Evolutionary conservation across 2,797 vertebrate species (phyloP), one percentile per base, ranked within the genome.

Genomic region (Phrynocephalus forsythii): DNA sequence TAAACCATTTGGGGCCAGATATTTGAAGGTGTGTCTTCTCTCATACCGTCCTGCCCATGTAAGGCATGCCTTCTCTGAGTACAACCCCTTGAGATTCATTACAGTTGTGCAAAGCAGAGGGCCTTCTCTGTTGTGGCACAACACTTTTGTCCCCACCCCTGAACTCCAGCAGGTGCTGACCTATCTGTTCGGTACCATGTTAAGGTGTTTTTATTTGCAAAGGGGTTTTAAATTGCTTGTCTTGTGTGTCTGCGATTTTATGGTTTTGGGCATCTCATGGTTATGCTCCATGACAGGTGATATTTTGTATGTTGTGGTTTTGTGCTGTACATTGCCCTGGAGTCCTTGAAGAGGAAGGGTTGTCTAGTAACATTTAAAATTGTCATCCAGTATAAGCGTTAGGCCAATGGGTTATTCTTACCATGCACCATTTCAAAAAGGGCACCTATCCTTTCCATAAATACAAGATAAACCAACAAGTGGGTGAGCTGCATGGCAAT

Each of bases 331-430:
- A 22, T 33, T 52, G 52, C 8, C n/a, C 56, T 20, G 50, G 44
- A 83, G 52, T 52, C 28, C 30, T 30, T 60, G 30, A 60, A 9
- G 56, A 30, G 20, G 7, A 33, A 33, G 30, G 3, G 3, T 4
- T 18, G 18, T 79, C n/a, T 63, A 63, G 56, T 63, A 33, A 22
- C 60, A 20, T 63, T 60, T 63, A 69, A 93, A 92, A 93, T 87
- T 88, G 73, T 48, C 87, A 77, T 83, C 85, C 60, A 82, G 90
- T 92, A 91, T 67, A 28, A 89, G 86, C 76, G 84, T 1, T 92
- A 83, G 84, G 88, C 89, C 94, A 92, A 15, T 69, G 0, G 91
- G 93, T 91, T 92, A 86, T 63, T 68, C 48, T 28, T 33, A 67
- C 30, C 1, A 88, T 85, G 26, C 26, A 66, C 15, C 50, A 28